A percentile compares a stretch with the other conserved stretches of the same genome.
Evolutionary conservation across 2,888 invertebrate species (phyloP).

Genomic region (Torymus texanus): DNA sequence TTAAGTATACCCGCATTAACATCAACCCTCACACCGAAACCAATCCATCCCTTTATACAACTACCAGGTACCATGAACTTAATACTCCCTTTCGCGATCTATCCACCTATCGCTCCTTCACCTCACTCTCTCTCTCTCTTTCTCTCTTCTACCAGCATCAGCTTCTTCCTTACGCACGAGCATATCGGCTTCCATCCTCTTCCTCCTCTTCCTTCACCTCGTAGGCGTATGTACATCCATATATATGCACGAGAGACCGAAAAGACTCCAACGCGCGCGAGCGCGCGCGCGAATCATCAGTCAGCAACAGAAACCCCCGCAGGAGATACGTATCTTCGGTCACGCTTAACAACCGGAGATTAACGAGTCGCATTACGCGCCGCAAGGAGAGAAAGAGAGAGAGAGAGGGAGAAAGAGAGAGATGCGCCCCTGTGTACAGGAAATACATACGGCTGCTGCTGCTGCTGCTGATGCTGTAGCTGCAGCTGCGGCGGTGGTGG

Average conservation of each 20-base stretch:
- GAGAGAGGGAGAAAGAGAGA: conserved; percentile 35
- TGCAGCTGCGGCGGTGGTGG: too few species aligned
- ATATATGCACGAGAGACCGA: neutral
- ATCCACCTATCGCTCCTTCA: neutral
- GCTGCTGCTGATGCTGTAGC: conserved; percentile 7
- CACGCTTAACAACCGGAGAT: conserved; percentile 71
- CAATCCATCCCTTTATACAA: too few species aligned
- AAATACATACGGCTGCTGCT: conserved; percentile 55
- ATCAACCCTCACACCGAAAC: too few species aligned
- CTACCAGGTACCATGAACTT: too few species aligned
- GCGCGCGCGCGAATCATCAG: conserved; percentile 68
- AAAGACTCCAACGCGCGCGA: conserved; percentile 20
- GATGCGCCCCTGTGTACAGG: conserved; percentile 65
- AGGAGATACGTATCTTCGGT: conserved; percentile 69
- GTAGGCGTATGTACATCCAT: neutral
- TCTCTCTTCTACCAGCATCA: neutral
- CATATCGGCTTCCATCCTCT: too few species aligned
- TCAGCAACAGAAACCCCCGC: conserved; percentile 69
- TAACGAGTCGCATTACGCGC: conserved; percentile 72
- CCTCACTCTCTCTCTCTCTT: neutral
- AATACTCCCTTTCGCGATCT: too few species aligned
- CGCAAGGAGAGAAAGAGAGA: too few species aligned
- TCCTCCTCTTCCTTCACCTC: neutral
- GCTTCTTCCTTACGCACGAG: too few species aligned
- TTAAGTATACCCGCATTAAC: too few species aligned